Conservation (phyloP, 1,140 invertebrate species). For the Drosophila serrata region DNA sequence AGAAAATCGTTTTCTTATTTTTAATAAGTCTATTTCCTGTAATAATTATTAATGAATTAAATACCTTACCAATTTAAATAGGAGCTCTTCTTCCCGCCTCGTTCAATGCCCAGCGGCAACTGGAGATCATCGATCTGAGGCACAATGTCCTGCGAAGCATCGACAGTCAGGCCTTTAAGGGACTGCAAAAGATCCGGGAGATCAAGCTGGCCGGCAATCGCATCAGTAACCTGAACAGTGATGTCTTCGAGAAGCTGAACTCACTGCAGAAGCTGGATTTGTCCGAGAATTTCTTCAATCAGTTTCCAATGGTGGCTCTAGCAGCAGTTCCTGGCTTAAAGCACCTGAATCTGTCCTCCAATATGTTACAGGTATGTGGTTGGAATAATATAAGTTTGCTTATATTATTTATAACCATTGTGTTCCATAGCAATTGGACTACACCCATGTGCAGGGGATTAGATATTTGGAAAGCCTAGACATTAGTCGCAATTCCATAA, state of each 20-base stretch:
- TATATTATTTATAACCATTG: neutral
- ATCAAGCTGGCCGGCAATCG: conserved; percentile 92
- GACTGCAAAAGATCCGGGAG: conserved; percentile 88
- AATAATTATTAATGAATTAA: neutral
- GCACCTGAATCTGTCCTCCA: conserved; percentile 92
- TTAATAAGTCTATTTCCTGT: neutral
- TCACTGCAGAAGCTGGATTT: conserved; percentile 92
- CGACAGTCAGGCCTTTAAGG: conserved; percentile 90
- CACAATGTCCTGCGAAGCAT: conserved; percentile 91
- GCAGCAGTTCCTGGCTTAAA: conserved; percentile 89
- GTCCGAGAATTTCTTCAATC: conserved; percentile 93
- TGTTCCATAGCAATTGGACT: conserved; percentile 87
- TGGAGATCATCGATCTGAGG: conserved; percentile 91
- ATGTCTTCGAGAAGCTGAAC: conserved; percentile 90
- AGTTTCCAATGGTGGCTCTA: conserved; percentile 92
- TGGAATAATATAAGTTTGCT: neutral
- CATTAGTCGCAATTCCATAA: conserved; percentile 93
- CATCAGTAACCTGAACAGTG: conserved; percentile 91
- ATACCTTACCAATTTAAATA: conserved; percentile 85
- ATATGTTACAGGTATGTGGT: conserved; percentile 89
- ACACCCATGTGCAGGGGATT: conserved; percentile 88
- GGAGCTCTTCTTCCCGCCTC: conserved; percentile 88
- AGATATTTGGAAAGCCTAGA: conserved; percentile 91
- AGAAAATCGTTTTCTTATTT: conserved; percentile 44
- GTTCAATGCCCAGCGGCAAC: conserved; percentile 88